Conservation (phyloP, 2,888 invertebrate species). For the Nymphalis urticae region DNA sequence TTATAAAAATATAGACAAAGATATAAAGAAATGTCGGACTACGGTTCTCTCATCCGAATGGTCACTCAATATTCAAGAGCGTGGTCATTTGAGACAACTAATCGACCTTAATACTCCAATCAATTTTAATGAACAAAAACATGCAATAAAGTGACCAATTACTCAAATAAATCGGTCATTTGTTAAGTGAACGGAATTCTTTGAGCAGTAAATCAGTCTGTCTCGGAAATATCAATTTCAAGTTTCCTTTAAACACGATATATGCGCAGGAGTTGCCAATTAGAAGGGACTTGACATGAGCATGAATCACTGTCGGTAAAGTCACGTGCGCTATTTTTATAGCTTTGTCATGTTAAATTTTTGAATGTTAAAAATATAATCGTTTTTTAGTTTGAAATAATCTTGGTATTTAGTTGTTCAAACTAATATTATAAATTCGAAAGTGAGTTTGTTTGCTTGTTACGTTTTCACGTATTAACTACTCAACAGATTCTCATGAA, state of each 20-base stretch:
- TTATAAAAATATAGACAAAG: too few relatives aligned
- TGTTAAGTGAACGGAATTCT: constrained; percentile 6
- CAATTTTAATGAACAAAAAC: constrained; percentile 38
- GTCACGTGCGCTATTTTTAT: constrained; percentile 1
- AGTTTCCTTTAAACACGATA: constrained; percentile 47
- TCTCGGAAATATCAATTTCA: constrained; percentile 38
- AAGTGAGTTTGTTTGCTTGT: too few relatives aligned
- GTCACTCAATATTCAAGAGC: constrained; percentile 21
- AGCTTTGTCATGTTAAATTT: neutral
- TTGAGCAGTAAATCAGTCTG: constrained; percentile 22
- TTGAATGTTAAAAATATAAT: neutral
- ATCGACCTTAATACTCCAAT: constrained; percentile 38
- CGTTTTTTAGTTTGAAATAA: too few relatives aligned
- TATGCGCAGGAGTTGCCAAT: constrained; percentile 51
- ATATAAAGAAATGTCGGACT: too few relatives aligned
- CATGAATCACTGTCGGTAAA: constrained; percentile 39
- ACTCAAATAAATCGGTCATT: constrained; percentile 32
- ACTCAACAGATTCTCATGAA: too few relatives aligned
- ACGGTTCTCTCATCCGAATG: neutral
- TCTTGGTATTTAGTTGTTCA: too few relatives aligned
- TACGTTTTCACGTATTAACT: too few relatives aligned
- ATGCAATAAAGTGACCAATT: constrained; percentile 37
- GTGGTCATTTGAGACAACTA: constrained; percentile 17
- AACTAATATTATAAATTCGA: too few relatives aligned
- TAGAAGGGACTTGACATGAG: constrained; percentile 51